Conservation (phyloP, 2,888 invertebrate genomes). For the Chorisops tibialis region DNA sequence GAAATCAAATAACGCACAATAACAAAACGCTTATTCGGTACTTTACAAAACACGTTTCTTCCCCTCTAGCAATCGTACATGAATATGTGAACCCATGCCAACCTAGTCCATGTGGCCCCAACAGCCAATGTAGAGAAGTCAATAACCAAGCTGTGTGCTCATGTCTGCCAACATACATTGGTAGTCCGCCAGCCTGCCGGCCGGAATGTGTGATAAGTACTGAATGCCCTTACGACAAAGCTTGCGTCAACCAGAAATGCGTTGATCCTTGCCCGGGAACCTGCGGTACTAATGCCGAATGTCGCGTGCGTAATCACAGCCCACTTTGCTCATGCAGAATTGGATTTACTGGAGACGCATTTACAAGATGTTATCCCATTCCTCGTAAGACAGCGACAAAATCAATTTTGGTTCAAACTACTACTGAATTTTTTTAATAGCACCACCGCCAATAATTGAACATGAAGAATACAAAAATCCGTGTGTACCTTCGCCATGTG, state of each 20-base stretch:
- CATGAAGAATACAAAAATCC: constrained; percentile 55
- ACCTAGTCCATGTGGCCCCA: constrained; percentile 72
- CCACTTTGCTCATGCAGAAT: constrained; percentile 71
- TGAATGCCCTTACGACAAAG: constrained; percentile 68
- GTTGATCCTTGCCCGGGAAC: constrained; percentile 70
- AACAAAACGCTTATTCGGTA: neutral
- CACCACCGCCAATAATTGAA: constrained; percentile 39
- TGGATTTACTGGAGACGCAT: constrained; percentile 73
- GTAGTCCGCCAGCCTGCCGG: constrained; percentile 72
- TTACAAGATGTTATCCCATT: constrained; percentile 59
- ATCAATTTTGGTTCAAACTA: constrained; percentile 65
- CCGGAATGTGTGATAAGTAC: constrained; percentile 76
- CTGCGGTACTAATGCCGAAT: constrained; percentile 66
- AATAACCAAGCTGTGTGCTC: constrained; percentile 73
- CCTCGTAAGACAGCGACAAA: constrained; percentile 54
- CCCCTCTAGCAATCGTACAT: constrained; percentile 44
- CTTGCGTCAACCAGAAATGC: constrained; percentile 76
- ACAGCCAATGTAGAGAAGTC: constrained; percentile 67
- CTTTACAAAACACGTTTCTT: no score
- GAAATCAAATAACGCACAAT: constrained; percentile 27
- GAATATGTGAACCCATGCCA: constrained; percentile 59
- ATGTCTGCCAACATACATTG: constrained; percentile 68
- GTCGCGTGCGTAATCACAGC: constrained; percentile 73
- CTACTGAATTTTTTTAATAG: constrained; percentile 50
- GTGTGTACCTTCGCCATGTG: constrained; percentile 69